Conservation (phyloP, 2,888 invertebrate genomes). For the Athetis lepigone region DNA sequence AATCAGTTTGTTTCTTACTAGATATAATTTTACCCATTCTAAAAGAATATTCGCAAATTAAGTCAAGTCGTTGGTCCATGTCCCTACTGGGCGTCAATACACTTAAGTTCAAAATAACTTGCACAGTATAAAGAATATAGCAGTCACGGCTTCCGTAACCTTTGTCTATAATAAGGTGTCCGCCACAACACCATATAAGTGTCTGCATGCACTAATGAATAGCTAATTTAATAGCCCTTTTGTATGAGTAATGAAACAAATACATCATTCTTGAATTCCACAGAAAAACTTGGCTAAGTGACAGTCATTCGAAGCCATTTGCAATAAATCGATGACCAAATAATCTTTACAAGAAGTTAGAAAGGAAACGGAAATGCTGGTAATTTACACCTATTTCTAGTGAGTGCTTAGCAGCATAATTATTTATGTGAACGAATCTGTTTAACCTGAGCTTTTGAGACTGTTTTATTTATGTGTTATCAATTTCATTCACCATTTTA, state of each 20-base stretch:
- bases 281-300: constrained; percentile 21
- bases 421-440: too few relatives aligned
- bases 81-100: constrained; percentile 43
- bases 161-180: constrained; percentile 29
- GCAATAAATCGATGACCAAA: constrained; percentile 21
- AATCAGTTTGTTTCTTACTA: not conserved
- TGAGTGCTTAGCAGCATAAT: not conserved
- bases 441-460: too few relatives aligned
- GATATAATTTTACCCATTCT: not conserved
- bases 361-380: constrained; percentile 22
- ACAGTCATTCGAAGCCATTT: constrained; percentile 23
- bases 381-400: constrained; percentile 2
- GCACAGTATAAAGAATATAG: constrained; percentile 1
- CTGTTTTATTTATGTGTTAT: too few relatives aligned
- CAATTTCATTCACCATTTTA: too few relatives aligned
- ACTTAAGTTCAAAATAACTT: constrained; percentile 1
- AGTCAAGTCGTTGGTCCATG: not conserved
- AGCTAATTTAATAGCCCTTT: constrained; percentile 37
- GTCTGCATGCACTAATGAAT: constrained; percentile 33
- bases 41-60: not conserved
- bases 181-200: constrained; percentile 21
- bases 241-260: constrained; percentile 35
- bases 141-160: constrained; percentile 16
- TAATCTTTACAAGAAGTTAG: constrained; percentile 6
- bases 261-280: constrained; percentile 20